Evolutionary conservation across 2,888 invertebrate genomes (phyloP), one percentile per base, ranked within the genome.

Genomic region (Diachrysia chrysitis): DNA sequence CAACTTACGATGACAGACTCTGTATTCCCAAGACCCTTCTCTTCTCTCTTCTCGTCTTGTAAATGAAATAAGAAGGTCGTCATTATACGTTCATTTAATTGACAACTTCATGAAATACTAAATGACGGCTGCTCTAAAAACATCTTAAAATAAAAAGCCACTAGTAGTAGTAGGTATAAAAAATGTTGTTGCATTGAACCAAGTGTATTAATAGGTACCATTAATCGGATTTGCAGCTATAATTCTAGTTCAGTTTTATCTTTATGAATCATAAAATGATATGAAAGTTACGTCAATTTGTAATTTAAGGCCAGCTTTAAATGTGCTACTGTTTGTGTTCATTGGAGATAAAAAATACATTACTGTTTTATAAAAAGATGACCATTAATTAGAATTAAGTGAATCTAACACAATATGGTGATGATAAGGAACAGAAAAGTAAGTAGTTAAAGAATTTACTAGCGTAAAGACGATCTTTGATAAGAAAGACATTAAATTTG

Each of bases 231-330:
- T 74, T 59, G 73, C 74, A 61, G 63, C 32, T 68, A 63, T 46
- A 63, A 53, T 21, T 73, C 63, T 61, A 63, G 54, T 61, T 74
- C 58, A 63, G 21, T 73, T 66, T 66, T 65, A 75, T 74, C 56
- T 69, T 74, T 69, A 78, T 57, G 56, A 57, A 17, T 56, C 64
- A 64, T 69, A 61, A 65, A 78, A 78, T 53, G 16, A 74, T 62
- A 64, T 64, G 64, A 75, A 68, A 61, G 63, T 58, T 56, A 56
- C 63, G 67, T 73, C 54, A 68, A 63, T 58, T 63, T 60, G 62
- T 59, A 54, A 58, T 61, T 73, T 62, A 54, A 35, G 53, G 48
- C 29, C 19, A 42, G 19, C 14, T 54, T 48, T 65, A 12, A 65
- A 35, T 46, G n/a, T 23, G 58, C 42, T 25, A 58, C 46, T 25